These are phyloP conservation scores for Drosophila sp. DNA, from an alignment of 1,140 invertebrate species.

Conservation along the genomic window DNA sequence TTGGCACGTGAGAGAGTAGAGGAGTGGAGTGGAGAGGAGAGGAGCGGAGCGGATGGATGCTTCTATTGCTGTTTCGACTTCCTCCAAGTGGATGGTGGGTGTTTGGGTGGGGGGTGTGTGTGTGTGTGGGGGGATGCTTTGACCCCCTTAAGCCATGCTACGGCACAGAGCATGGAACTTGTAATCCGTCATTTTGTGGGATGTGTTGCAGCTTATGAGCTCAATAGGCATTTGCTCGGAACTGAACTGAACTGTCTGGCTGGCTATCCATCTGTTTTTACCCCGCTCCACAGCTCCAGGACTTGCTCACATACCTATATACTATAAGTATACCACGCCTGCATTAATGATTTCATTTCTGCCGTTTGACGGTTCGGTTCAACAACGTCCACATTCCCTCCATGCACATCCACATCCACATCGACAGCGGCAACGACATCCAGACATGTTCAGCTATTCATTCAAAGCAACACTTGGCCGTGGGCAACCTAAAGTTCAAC, in stretches of 20 bases:
- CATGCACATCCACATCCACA: neutral
- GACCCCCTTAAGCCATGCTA: neutral
- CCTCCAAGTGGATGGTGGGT: neutral
- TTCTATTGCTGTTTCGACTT: neutral
- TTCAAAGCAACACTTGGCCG: neutral
- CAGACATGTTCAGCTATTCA: constrained; percentile 2
- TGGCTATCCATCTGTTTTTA: constrained; percentile 3
- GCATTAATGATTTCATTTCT: constrained; percentile 22
- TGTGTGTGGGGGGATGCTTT: neutral
- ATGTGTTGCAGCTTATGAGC: constrained; percentile 34
- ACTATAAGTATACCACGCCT: neutral
- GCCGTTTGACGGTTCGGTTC: neutral
- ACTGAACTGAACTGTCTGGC: neutral
- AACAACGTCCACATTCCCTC: neutral
- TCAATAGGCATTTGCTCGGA: constrained; percentile 21
- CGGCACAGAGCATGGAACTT: constrained; percentile 18
- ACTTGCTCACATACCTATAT: neutral
- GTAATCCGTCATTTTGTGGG: constrained; percentile 32
- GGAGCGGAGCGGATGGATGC: neutral
- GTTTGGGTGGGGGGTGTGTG: neutral
- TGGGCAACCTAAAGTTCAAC: constrained; percentile 5
- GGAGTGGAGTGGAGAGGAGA: neutral
- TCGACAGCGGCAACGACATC: too few species aligned
- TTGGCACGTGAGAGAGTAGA: constrained; percentile 8
- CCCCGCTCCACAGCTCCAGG: neutral